Conservation (phyloP, 2,113 vertebrate genomes). For the Pygoscelis antarcticus region DNA sequence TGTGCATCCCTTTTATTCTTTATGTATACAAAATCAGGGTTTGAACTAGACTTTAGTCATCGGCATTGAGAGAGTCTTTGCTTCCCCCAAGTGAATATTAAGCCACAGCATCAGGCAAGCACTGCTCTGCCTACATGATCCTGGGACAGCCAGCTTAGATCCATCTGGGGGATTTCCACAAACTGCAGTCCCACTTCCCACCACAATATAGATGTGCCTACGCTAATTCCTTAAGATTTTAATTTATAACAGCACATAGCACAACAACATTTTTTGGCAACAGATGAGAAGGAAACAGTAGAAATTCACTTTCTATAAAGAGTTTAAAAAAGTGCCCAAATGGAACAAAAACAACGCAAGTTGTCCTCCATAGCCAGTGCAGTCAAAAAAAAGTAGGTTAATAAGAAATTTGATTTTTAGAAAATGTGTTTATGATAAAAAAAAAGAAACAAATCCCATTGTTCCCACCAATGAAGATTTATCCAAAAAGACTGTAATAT, state of each 20-base stretch:
- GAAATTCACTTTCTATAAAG: not conserved
- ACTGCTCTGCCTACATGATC: not conserved
- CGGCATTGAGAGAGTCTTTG: not conserved
- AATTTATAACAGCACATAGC: not conserved
- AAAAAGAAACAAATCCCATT: not conserved
- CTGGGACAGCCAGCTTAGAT: not conserved
- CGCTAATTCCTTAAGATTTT: not conserved
- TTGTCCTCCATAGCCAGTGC: not conserved
- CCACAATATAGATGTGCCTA: not conserved
- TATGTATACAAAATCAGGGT: not conserved
- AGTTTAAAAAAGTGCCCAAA: not conserved
- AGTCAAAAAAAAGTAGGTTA: not conserved
- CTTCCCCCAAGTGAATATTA: not conserved
- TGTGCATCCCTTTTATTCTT: not conserved
- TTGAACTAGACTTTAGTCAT: not conserved
- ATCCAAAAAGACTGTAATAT: not conserved
- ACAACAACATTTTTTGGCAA: not conserved
- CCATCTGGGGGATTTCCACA: not conserved
- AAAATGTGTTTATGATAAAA: not conserved
- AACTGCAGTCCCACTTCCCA: not conserved
- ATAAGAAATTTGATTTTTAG: not conserved
- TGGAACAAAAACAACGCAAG: not conserved
- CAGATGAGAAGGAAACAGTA: not conserved
- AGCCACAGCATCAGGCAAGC: not conserved
- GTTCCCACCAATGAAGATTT: not conserved